Evolutionary conservation across 2,797 vertebrate species (phyloP), one percentile per base, ranked within the genome.

Genomic region (Selene dorsalis): DNA sequence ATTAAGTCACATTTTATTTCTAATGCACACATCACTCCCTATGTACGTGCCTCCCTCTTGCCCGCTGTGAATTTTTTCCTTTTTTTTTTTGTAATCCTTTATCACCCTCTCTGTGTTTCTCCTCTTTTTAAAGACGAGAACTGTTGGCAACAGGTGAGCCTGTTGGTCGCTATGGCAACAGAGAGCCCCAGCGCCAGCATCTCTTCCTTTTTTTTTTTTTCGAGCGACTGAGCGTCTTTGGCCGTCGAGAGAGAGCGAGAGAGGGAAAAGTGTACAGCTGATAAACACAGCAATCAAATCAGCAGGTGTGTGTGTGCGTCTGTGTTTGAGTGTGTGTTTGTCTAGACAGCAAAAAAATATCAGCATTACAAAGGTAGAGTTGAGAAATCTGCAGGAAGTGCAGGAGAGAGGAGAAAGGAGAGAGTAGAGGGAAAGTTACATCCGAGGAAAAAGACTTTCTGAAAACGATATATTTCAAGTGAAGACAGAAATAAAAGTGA

Each of bases 121-220:
- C 39, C 18, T 69, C 38, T 74, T 84, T 76, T 77, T 65, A 39
- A 85, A 55, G 53, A 77, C 38, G 35, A 72, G 7, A 69, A 77
- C 35, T 35, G 3, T 53, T 77, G 80, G 82, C 86, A 90, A 92
- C 90, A 92, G 89, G 91, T 92, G 80, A 91, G 83, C 70, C 65
- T 39, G 57, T 66, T 59, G 6, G 87, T 91, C 26, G 50, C 89
- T 80, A 90, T 83, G 77, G 86, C 75, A 91, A 93, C 91, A 91
- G 53, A 79, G 65, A 85, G 80, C 77, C 77, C 28, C 70, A 77
- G 75, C 12, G 5, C 58, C 32, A 69, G 75, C 79, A 82, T 85
- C 76, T 83, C 59, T n/a, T 50, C n/a, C 41, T 9, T 32, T 1
- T 35, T 35, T 35, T 35, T 35, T 35, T 9, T 64, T 87, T 68